Conservation (phyloP, 1,140 invertebrate species). For the Telenomus remus region DNA sequence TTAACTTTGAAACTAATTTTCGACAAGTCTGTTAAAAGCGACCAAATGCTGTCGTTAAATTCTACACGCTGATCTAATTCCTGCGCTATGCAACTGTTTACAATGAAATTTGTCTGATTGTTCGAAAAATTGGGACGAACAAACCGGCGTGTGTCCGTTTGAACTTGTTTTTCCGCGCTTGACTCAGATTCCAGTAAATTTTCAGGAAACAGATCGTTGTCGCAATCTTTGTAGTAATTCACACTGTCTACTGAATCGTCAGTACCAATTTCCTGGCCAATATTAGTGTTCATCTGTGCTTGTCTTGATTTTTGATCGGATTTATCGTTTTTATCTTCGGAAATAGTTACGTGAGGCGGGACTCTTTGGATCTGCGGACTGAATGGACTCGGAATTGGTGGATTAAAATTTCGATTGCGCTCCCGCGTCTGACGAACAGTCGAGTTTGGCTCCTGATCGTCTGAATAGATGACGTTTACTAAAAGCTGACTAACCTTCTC, state of each 20-base stretch:
- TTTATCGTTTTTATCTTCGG: not conserved
- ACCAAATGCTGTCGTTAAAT: no score
- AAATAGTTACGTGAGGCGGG: constrained; percentile 21
- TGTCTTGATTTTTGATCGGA: not conserved
- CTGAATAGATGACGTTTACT: constrained; percentile 1
- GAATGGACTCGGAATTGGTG: constrained; percentile 24
- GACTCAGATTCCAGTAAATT: constrained; percentile 4
- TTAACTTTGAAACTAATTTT: no score
- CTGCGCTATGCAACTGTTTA: no score
- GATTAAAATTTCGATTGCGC: constrained; percentile 6
- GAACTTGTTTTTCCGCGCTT: no score
- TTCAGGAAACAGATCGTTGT: constrained; percentile 29
- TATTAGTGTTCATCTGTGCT: no score
- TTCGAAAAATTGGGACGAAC: no score
- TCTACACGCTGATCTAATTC: no score
- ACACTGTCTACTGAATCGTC: constrained; percentile 20
- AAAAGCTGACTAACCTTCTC: not conserved
- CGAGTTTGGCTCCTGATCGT: constrained; percentile 11
- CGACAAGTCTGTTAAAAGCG: no score
- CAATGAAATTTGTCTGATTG: no score
- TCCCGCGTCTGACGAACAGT: constrained; percentile 24
- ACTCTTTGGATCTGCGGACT: constrained; percentile 19
- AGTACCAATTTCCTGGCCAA: no score
- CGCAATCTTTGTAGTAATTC: constrained; percentile 18
- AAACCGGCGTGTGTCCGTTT: no score